Evolutionary conservation across 1,140 invertebrate genomes (phyloP).

Genomic region (Rhizoglyphus robini): DNA sequence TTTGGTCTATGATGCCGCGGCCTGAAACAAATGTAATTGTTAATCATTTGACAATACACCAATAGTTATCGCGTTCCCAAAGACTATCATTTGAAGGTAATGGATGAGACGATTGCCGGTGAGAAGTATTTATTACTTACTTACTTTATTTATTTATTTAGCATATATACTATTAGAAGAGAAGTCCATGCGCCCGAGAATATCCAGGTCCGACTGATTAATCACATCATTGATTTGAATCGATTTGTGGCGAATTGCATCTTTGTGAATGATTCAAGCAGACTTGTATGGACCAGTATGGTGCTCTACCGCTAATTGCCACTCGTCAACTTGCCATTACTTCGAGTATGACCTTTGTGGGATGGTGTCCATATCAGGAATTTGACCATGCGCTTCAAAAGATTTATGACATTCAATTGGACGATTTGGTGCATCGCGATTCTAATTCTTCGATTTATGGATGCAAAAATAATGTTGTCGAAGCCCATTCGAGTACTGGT

Average conservation of each 20-base stretch:
- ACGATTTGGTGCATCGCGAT: neutral
- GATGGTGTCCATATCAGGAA: neutral
- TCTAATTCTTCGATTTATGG: neutral
- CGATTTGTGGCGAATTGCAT: neutral
- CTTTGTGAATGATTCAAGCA: neutral
- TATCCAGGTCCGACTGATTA: neutral
- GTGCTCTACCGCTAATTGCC: neutral
- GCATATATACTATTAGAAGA: no score
- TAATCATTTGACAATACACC: neutral
- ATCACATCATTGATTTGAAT: neutral
- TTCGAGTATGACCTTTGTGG: neutral
- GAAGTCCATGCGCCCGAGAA: neutral
- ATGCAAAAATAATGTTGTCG: neutral
- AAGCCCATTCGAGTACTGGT: neutral
- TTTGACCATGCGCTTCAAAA: neutral
- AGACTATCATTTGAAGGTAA: neutral
- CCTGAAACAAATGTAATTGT: neutral
- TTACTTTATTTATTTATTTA: no score
- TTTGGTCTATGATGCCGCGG: neutral
- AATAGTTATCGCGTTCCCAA: neutral
- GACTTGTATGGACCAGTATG: neutral
- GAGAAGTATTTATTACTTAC: neutral
- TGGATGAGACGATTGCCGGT: slow-evolving; percentile 5
- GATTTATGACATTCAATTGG: neutral
- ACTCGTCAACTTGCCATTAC: neutral